Percentiles rank a stretch among this genome's conserved stretches.
Evolutionary conservation across 1,140 invertebrate species (phyloP).

Genomic region (Neodiprion pinetum): DNA sequence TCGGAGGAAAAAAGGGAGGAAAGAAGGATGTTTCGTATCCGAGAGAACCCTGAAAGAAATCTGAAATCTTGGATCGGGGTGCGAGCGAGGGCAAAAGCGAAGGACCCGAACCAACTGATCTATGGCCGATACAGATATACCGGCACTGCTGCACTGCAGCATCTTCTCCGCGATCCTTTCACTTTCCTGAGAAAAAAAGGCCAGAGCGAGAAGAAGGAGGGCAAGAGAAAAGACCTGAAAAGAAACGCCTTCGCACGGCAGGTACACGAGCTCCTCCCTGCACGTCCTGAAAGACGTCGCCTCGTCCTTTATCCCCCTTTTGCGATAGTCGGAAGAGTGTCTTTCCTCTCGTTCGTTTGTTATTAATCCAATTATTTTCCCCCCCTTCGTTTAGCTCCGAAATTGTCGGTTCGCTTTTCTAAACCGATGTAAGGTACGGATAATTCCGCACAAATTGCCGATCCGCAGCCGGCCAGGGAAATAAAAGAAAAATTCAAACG

Average conservation of each 20-base stretch:
- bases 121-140: neutral
- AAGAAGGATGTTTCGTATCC: slow-evolving; percentile 5
- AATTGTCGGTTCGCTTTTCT: too few species aligned
- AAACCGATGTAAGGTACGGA: too few species aligned
- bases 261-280: neutral
- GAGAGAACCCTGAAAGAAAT: neutral
- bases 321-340: too few species aligned
- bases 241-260: neutral
- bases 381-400: too few species aligned
- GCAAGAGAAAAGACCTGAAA: neutral
- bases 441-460: too few species aligned
- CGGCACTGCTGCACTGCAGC: neutral
- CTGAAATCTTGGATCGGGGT: slow-evolving; percentile 4
- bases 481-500: too few species aligned
- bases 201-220: neutral
- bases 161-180: neutral
- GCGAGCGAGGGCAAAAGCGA: neutral
- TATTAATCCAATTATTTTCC: too few species aligned
- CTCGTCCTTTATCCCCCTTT: too few species aligned
- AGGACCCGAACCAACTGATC: slow-evolving; percentile 1
- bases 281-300: too few species aligned
- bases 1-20: slow-evolving; percentile 35
- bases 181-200: neutral
- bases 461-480: too few species aligned
- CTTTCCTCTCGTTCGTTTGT: too few species aligned